Conservation (phyloP, 2,797 vertebrate genomes). For the Malacoctenus gilli region DNA sequence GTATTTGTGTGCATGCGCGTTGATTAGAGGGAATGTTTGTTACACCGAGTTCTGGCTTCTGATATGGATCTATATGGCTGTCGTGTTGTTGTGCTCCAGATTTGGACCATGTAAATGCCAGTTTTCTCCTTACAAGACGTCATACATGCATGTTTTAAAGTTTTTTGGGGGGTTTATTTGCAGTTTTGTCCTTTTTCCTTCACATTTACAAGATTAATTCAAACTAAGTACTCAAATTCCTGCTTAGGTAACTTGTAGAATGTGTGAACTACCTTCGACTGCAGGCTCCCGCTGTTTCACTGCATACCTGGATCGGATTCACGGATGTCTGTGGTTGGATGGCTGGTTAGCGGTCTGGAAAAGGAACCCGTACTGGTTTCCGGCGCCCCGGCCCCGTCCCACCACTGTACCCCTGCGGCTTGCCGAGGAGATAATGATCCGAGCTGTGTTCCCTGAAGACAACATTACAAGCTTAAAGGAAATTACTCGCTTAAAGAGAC, state of each 20-base stretch:
- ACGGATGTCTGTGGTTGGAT: slow-evolving; percentile 23
- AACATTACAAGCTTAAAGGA: slow-evolving; percentile 64
- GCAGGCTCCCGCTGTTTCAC: slow-evolving; percentile 16
- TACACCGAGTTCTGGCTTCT: not conserved
- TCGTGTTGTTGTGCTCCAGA: not conserved
- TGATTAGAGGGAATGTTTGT: slow-evolving; percentile 19
- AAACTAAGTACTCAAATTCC: not conserved
- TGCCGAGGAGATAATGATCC: slow-evolving; percentile 59
- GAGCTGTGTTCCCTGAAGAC: slow-evolving; percentile 65
- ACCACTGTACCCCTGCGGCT: slow-evolving; percentile 34
- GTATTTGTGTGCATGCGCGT: slow-evolving; percentile 5
- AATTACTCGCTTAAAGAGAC: slow-evolving; percentile 49
- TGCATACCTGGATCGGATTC: slow-evolving; percentile 46
- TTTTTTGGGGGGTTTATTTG: not conserved
- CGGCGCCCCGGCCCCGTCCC: slow-evolving; percentile 38
- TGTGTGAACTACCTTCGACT: slow-evolving; percentile 2
- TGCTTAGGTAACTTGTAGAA: not conserved
- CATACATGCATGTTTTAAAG: too few species aligned
- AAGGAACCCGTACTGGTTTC: slow-evolving; percentile 50
- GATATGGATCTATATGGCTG: slow-evolving; percentile 1
- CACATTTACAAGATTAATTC: not conserved
- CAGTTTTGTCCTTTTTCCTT: not conserved
- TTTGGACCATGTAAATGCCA: too few species aligned
- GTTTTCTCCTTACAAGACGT: too few species aligned
- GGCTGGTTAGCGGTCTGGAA: slow-evolving; percentile 47